phyloP scores from a whole-genome alignment of 2,797 vertebrate species.

The Molossus alvarezi region DNA sequence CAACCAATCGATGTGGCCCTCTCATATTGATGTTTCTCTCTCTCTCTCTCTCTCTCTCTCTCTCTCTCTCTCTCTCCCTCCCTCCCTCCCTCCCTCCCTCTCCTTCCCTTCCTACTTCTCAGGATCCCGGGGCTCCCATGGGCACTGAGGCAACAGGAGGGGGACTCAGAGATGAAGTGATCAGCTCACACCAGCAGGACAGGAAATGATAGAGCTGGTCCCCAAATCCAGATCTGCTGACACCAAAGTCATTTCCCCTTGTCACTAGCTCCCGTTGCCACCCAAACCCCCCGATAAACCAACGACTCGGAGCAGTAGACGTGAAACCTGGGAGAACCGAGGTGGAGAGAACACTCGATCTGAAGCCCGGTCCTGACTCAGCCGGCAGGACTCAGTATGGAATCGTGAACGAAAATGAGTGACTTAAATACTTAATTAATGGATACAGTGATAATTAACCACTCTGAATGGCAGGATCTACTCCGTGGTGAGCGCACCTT shows the following conservation, averaged over 20 bases:
- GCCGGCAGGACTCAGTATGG: not conserved
- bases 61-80: too few species aligned
- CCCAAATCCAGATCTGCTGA: not conserved
- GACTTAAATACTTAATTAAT: not conserved
- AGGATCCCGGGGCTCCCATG: not conserved
- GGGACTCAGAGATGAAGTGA: not conserved
- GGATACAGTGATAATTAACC: not conserved
- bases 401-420: conserved; percentile 27
- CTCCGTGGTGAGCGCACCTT: not conserved
- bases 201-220: not conserved
- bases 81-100: too few species aligned
- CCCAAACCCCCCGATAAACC: not conserved
- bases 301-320: not conserved
- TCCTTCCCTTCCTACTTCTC: not conserved
- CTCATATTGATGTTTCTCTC: too few species aligned
- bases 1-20: too few species aligned
- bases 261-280: not conserved
- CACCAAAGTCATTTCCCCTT: not conserved
- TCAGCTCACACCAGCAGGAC: not conserved
- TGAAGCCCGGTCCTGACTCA: not conserved
- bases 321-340: not conserved
- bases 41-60: too few species aligned
- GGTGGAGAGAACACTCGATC: not conserved
- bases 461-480: not conserved
- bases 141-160: not conserved